These are phyloP conservation scores for Nephrotoma flavescens DNA, from an alignment of 2,888 invertebrate genomes.

Conservation along the genomic window DNA sequence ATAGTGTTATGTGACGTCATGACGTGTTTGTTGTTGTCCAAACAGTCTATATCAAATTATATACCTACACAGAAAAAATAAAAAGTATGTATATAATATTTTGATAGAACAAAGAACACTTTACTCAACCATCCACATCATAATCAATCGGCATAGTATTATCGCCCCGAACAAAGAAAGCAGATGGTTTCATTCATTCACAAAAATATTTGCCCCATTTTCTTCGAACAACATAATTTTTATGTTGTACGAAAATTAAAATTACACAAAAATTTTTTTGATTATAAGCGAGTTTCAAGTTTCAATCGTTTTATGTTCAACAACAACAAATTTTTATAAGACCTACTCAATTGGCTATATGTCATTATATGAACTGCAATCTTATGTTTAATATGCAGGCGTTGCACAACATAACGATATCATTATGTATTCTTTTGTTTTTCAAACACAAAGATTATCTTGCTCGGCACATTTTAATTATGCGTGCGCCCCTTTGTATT, in stretches of 20 bases:
- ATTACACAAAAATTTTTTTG: neutral
- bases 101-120: neutral
- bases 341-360: neutral
- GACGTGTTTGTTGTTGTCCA: neutral
- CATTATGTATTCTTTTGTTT: neutral
- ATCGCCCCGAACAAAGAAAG: neutral
- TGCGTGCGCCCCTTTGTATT: neutral
- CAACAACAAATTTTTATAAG: neutral
- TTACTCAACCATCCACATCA: neutral
- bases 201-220: neutral
- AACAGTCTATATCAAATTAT: neutral
- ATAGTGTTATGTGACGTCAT: neutral
- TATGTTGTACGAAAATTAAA: neutral
- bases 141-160: neutral
- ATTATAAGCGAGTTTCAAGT: neutral
- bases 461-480: neutral
- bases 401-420: neutral
- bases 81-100: too few species aligned
- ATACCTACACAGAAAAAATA: neutral
- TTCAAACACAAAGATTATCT: neutral
- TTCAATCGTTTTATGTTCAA: neutral
- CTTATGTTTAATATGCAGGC: neutral
- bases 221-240: neutral
- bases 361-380: neutral
- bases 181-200: neutral